phyloP scores from a whole-genome alignment of 2,888 invertebrate species.

The Campoplex capitator region DNA sequence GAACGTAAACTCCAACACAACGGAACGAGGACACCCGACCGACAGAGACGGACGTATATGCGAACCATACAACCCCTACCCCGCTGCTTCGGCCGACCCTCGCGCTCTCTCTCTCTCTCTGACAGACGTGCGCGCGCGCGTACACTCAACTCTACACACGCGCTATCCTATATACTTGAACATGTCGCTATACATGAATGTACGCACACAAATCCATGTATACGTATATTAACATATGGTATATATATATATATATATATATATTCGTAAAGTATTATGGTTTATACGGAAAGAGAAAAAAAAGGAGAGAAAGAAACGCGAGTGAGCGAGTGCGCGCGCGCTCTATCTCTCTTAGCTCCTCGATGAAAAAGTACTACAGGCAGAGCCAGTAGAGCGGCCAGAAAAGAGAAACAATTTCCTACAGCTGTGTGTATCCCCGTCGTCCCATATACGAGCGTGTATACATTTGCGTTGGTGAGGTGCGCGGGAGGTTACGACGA shows the following conservation, averaged over 20 bases:
- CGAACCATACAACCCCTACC: slow-evolving; percentile 23
- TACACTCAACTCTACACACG: not conserved
- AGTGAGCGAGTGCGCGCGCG: slow-evolving; percentile 15
- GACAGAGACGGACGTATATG: slow-evolving; percentile 42
- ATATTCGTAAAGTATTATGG: not conserved
- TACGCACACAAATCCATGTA: slow-evolving; percentile 16
- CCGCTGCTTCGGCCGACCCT: not conserved
- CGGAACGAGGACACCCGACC: slow-evolving; percentile 58
- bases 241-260: slow-evolving; percentile 12
- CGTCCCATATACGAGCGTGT: slow-evolving; percentile 17
- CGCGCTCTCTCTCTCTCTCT: not conserved
- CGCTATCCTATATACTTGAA: not conserved
- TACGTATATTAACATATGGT: not conserved
- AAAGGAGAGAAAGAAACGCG: not conserved
- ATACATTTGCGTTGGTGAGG: slow-evolving; percentile 36
- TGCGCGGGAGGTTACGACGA: slow-evolving; percentile 57
- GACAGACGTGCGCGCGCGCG: no score
- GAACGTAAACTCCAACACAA: slow-evolving; percentile 49
- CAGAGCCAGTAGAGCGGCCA: slow-evolving; percentile 56
- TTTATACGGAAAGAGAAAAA: not conserved
- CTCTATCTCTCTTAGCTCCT: slow-evolving; percentile 53
- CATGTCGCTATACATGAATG: not conserved
- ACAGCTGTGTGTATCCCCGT: slow-evolving; percentile 29
- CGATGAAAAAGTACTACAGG: slow-evolving; percentile 54
- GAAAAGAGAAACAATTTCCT: slow-evolving; percentile 60